phyloP scores from a whole-genome alignment of 2,888 invertebrate species.

The Cataglyphis livida region DNA sequence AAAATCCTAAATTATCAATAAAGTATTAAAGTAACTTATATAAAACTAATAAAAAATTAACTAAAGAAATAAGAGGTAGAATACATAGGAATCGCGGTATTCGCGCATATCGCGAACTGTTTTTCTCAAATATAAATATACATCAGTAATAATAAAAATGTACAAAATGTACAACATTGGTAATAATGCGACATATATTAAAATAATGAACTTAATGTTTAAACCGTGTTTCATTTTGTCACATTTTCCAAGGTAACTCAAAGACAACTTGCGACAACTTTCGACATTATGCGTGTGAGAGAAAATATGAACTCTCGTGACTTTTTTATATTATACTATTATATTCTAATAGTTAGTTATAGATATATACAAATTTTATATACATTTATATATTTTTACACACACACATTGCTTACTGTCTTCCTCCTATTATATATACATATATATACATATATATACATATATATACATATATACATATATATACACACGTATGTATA shows the following conservation, averaged over 20 bases:
- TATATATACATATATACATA: no score
- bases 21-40: not conserved
- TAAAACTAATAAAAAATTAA: not conserved
- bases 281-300: not conserved
- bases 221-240: conserved; percentile 63
- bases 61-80: conserved; percentile 17
- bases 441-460: no score
- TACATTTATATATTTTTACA: no score
- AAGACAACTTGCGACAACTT: not conserved
- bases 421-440: no score
- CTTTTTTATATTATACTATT: not conserved
- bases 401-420: no score
- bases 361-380: no score
- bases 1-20: not conserved
- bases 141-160: no score
- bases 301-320: not conserved
- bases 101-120: conserved; percentile 52
- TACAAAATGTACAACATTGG: no score
- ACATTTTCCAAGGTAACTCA: conserved; percentile 62
- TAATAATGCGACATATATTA: no score
- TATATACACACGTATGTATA: no score
- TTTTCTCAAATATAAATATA: conserved; percentile 24
- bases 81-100: conserved; percentile 11
- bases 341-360: no score
- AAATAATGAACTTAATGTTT: no score